Evolutionary conservation across 2,113 vertebrate genomes (phyloP), one percentile per base, ranked within the genome.

Genomic region (Pseudopipra pipra): DNA sequence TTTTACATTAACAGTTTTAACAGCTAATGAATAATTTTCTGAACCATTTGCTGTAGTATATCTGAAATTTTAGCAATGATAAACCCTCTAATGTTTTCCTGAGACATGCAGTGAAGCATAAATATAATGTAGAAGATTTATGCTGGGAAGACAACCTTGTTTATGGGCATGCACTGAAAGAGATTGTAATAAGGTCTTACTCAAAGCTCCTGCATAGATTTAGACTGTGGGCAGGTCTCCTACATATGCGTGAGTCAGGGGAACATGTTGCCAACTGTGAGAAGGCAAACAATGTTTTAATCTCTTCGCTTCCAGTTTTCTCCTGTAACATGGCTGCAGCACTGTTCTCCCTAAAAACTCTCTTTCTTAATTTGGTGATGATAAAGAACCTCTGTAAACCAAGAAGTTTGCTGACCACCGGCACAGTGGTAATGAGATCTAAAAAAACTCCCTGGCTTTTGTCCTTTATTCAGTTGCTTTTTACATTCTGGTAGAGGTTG

Each of bases 371-470:
- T 70, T 80, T 55, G 66, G 21, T 2, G 0, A 47, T 86, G 24
- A 58, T 51, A 39, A 76, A 46, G 14, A 33, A 49, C 14, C 44
- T 86, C 67, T 87, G 24, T 55, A 80, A 83, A 88, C 16, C 28
- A 75, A 84, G 68, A 58, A 11, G 2, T 37, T 87, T 76, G 20
- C 19, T 77, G 51, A 47, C 51, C 28, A 70, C 30, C 55, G 55
- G 55, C 25, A 22, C 4, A 31, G 14, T 27, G 33, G 24, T 56
- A 76, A 49, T 30, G 31, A 62, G 22, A 66, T 44, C 17, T 56
- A 9, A 83, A 87, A 66, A 44, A 27, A 7, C 0, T 41, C 0
- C 2, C 2, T 5, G 4, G 0, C 20, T 93, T 41, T 41, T 66
- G 11, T 74, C 76, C 71, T 82, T 58, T 23, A 56, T 74, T 70